Evolutionary conservation across 1,140 invertebrate species (phyloP), one percentile per base, ranked within the genome.

Genomic region (Zaprionus taronus): DNA sequence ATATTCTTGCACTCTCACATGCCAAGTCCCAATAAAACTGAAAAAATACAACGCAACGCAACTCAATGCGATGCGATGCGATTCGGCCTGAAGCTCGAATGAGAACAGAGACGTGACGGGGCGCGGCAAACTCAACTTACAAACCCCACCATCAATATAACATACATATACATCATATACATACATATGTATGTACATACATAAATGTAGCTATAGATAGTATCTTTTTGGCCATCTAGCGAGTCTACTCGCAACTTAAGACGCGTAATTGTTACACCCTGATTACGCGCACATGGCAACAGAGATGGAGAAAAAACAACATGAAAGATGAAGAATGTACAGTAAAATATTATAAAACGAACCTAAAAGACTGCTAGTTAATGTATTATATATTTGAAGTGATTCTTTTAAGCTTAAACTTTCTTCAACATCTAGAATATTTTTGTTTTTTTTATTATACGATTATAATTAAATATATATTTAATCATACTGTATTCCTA

Each of bases 181-280:
- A 57, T 79, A 22, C 60, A 57, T 79, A 61, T 71, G 28, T 69
- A 51, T 61, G 38, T 57, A 53, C 47, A 55, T 62, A 34, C 31
- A 34, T 34, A 34, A 34, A n/a, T 47, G 17, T 17, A 47, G 41
- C 41, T 47, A 41, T 41, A 41, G 38, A 41, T 47, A 17, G 41
- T 47, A 47, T 47, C 41, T 47, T 47, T 44, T 47, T 9, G 63
- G 56, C 57, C 71, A 86, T 77, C 76, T 79, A 66, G 57, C 47
- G 31, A 51, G 20, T 56, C 34, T 66, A 64, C 55, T 55, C 67
- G 66, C 83, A 83, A 84, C 71, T 87, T 69, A 79, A 89, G 72
- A 83, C 81, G 84, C 84, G 81, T 89, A 81, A 89, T 87, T 87
- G 84, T 89, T 87, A 87, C 84, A 87, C 84, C 84, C 84, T 87